These are phyloP conservation scores for Notolepis coatsorum DNA, from an alignment of 2,797 vertebrate species.

Conservation along the genomic window DNA sequence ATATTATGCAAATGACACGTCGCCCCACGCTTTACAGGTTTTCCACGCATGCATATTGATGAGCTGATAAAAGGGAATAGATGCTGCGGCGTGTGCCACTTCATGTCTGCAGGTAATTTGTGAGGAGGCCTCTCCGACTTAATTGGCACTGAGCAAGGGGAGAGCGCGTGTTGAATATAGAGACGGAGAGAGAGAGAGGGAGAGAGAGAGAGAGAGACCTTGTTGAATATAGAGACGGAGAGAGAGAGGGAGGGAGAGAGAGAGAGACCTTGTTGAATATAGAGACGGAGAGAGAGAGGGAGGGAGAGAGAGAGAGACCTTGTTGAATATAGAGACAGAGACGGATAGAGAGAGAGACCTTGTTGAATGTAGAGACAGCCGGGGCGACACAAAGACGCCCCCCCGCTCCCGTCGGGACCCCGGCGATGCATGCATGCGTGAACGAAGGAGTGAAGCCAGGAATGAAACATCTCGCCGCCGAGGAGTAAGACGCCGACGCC, in stretches of 20 bases:
- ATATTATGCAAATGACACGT: constrained; percentile 44
- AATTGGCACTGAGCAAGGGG: background rate
- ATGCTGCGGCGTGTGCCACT: constrained; percentile 38
- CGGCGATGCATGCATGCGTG: constrained; percentile 11
- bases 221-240: too few relatives aligned
- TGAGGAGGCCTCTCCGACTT: constrained; percentile 23
- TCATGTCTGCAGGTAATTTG: constrained; percentile 41
- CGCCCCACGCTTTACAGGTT: constrained; percentile 4
- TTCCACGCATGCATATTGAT: constrained; percentile 53
- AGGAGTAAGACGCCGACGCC: too few relatives aligned
- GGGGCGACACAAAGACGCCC: constrained; percentile 9
- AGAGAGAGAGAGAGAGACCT: too few relatives aligned
- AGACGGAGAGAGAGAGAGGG: constrained; percentile 7
- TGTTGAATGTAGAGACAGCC: constrained; percentile 9
- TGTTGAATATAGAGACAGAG: too few relatives aligned
- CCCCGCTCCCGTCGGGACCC: constrained; percentile 26
- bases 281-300: too few relatives aligned
- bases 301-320: too few relatives aligned
- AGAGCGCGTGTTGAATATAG: constrained; percentile 4
- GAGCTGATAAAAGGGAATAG: constrained; percentile 49
- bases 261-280: too few relatives aligned
- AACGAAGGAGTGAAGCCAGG: constrained; percentile 20
- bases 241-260: too few relatives aligned
- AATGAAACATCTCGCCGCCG: background rate
- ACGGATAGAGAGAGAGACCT: too few relatives aligned